Evolutionary conservation across 2,113 vertebrate species (phyloP).

Genomic region (Thunnus thynnus): DNA sequence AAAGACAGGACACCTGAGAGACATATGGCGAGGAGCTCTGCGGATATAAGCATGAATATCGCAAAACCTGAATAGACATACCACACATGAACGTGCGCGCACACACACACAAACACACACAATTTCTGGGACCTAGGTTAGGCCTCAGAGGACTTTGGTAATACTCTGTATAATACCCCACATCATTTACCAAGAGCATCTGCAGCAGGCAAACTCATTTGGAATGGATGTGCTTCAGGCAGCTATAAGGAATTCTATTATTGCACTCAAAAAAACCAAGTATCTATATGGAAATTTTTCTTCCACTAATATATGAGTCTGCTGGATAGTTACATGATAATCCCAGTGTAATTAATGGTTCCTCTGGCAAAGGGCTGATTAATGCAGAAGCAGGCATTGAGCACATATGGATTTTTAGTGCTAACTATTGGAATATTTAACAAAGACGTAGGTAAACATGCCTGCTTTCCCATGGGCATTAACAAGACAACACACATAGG

Average conservation of each 20-base stretch:
- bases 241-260: slow-evolving; percentile 75
- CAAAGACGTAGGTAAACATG: slow-evolving; percentile 41
- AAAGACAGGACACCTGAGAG: slow-evolving; percentile 65
- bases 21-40: slow-evolving; percentile 32
- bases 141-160: slow-evolving; percentile 61
- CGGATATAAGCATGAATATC: slow-evolving; percentile 43
- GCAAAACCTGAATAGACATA: slow-evolving; percentile 14
- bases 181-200: slow-evolving; percentile 66
- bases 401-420: slow-evolving; percentile 52
- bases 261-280: slow-evolving; percentile 55
- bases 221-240: slow-evolving; percentile 74
- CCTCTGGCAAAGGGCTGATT: slow-evolving; percentile 52
- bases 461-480: slow-evolving; percentile 11
- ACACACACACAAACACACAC: slow-evolving; percentile 15
- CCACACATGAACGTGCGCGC: background rate
- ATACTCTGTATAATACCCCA: slow-evolving; percentile 60
- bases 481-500: background rate
- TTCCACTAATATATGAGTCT: slow-evolving; percentile 41
- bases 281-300: slow-evolving; percentile 70
- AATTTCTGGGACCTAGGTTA: slow-evolving; percentile 40
- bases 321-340: slow-evolving; percentile 68
- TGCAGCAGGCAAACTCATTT: slow-evolving; percentile 65
- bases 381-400: slow-evolving; percentile 60
- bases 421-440: slow-evolving; percentile 56
- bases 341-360: slow-evolving; percentile 74